Evolutionary conservation across 2,888 invertebrate species (phyloP).

Genomic region (Laspeyria flexula): DNA sequence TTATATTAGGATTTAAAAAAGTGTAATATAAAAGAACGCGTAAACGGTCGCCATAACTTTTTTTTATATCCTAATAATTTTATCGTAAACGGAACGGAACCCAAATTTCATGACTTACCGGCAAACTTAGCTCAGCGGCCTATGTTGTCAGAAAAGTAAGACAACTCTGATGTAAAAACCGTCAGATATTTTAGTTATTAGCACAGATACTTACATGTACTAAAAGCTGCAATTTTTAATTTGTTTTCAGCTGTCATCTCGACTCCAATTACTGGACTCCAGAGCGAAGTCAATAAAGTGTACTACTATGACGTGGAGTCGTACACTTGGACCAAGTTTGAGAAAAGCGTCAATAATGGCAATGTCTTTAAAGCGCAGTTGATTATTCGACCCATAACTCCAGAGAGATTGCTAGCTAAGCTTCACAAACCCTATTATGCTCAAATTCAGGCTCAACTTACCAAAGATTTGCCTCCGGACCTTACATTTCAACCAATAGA

Average conservation of each 20-base stretch:
- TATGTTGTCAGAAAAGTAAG: too few species aligned
- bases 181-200: too few species aligned
- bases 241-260: slow-evolving; percentile 67
- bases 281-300: slow-evolving; percentile 85
- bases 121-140: too few species aligned
- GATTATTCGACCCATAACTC: slow-evolving; percentile 78
- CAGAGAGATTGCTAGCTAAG: slow-evolving; percentile 76
- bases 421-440: slow-evolving; percentile 83
- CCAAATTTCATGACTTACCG: too few species aligned
- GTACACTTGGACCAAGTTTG: slow-evolving; percentile 85
- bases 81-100: too few species aligned
- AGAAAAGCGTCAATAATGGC: slow-evolving; percentile 80
- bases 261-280: slow-evolving; percentile 66
- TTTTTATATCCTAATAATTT: too few species aligned
- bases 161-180: too few species aligned
- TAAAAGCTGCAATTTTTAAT: too few species aligned
- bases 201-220: too few species aligned
- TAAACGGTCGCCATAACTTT: too few species aligned
- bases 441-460: slow-evolving; percentile 72
- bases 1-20: too few species aligned
- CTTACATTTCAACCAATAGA: slow-evolving; percentile 84
- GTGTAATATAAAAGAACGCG: too few species aligned
- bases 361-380: slow-evolving; percentile 82
- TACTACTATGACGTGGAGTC: slow-evolving; percentile 86
- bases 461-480: slow-evolving; percentile 64